These are phyloP conservation scores for Steatornis caripensis DNA, from an alignment of 2,113 vertebrate species.

Conservation along the genomic window DNA sequence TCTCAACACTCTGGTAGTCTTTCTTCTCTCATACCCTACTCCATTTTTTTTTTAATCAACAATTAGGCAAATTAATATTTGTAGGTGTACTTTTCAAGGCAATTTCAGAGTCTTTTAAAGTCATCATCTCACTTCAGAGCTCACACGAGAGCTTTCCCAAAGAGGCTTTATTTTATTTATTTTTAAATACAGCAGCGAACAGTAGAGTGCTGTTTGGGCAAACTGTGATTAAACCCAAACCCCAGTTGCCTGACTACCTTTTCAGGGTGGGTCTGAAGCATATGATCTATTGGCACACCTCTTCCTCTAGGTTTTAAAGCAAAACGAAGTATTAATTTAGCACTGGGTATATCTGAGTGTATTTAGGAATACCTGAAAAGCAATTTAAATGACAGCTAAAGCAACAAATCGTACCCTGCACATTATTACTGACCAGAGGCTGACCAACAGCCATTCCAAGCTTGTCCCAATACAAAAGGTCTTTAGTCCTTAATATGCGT, in stretches of 20 bases:
- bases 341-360: background rate
- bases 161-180: background rate
- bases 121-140: background rate
- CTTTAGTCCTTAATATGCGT: background rate
- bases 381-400: background rate
- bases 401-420: background rate
- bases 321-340: background rate
- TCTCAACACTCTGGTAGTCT: background rate
- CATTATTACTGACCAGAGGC: background rate
- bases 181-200: background rate
- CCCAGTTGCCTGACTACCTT: background rate
- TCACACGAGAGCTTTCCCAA: background rate
- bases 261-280: background rate
- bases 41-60: background rate
- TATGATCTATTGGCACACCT: rapidly evolving
- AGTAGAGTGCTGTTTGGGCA: background rate
- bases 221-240: background rate
- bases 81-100: background rate
- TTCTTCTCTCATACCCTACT: background rate
- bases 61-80: background rate
- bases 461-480: background rate
- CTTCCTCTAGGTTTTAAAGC: background rate
- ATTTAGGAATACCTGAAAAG: background rate
- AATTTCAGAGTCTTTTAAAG: background rate
- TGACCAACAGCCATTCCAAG: background rate